Evolutionary conservation across 35 echinoderm and acorn worm species (phyloP).

Genomic region (Apostichopus californicus): DNA sequence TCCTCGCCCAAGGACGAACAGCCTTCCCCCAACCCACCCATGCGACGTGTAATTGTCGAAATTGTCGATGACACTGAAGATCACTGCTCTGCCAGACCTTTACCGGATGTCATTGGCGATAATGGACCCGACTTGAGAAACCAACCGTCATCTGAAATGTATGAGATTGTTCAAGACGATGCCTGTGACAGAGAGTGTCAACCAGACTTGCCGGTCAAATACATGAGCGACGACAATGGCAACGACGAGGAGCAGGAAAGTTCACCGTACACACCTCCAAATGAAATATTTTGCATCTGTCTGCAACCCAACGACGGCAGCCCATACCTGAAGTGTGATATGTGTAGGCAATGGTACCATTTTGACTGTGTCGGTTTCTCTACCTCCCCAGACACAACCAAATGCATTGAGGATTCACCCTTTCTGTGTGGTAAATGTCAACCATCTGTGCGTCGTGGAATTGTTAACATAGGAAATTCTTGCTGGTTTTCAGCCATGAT

Average conservation of each 20-base stretch:
- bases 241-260: background rate
- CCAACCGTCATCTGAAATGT: background rate
- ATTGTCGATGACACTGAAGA: background rate
- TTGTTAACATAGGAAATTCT: conserved; percentile 8
- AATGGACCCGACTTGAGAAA: background rate
- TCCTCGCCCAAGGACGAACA: background rate
- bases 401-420: background rate
- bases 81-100: background rate
- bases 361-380: background rate
- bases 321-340: conserved; percentile 13
- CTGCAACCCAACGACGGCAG: background rate
- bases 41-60: background rate
- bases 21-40: background rate
- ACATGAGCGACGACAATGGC: background rate
- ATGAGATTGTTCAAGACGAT: too few species aligned
- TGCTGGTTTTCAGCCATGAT: conserved; percentile 15
- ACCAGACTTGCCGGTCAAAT: background rate
- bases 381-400: background rate
- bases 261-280: background rate
- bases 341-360: background rate
- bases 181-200: too few species aligned
- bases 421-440: background rate
- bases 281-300: conserved; percentile 11
- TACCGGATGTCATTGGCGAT: background rate
- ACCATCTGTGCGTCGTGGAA: background rate